These are phyloP conservation scores for Melanophora roralis DNA, from an alignment of 2,888 invertebrate species.

Conservation along the genomic window DNA sequence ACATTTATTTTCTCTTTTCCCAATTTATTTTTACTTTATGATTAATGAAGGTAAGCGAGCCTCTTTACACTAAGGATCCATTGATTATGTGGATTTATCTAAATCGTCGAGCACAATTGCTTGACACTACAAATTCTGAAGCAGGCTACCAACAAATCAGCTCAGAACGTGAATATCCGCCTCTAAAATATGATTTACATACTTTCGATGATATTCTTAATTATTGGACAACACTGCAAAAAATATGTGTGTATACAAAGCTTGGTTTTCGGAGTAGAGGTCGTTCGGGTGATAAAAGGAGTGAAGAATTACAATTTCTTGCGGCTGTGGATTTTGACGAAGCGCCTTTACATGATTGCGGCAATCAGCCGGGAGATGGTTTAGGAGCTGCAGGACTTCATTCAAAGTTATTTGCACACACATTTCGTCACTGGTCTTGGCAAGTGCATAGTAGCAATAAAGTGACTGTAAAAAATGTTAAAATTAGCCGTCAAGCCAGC, in stretches of 20 bases:
- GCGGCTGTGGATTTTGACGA: constrained; percentile 67
- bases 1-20: not conserved
- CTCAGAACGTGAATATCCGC: constrained; percentile 79
- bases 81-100: constrained; percentile 85
- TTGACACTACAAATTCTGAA: constrained; percentile 82
- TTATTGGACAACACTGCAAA: constrained; percentile 85
- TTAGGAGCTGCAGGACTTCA: constrained; percentile 83
- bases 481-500: constrained; percentile 48
- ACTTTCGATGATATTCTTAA: constrained; percentile 79
- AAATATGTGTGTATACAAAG: constrained; percentile 82
- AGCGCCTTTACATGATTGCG: constrained; percentile 78
- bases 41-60: constrained; percentile 75
- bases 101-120: constrained; percentile 80
- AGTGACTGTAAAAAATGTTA: constrained; percentile 11
- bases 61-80: constrained; percentile 79
- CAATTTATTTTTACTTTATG: not conserved
- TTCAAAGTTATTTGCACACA: constrained; percentile 82
- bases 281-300: constrained; percentile 25
- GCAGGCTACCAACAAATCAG: constrained; percentile 81
- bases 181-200: constrained; percentile 79
- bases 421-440: constrained; percentile 83
- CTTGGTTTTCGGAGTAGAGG: constrained; percentile 75
- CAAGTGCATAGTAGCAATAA: constrained; percentile 65
- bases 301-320: constrained; percentile 64
- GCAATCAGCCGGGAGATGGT: constrained; percentile 84